Evolutionary conservation across 35 echinoderm and acorn worm species (phyloP), one percentile per base, ranked within the genome.

Genomic region (Diadema setosum): DNA sequence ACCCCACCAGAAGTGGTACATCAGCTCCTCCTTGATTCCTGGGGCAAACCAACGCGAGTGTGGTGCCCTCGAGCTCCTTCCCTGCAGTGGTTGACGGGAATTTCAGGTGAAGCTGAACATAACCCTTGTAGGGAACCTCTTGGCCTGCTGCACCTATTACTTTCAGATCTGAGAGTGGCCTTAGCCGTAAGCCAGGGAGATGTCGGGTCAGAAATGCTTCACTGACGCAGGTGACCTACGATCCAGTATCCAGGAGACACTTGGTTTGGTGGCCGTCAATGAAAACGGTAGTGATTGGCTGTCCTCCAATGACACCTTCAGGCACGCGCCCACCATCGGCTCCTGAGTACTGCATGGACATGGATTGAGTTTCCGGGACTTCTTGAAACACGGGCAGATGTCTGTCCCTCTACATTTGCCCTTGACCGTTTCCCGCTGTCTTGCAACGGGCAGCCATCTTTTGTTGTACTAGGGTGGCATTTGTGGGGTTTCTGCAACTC

Each of bases 171-270:
- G 59, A 75, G 2, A 92, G 27, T 48, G 90, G 90, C 1, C 39
- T 26, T 7, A 92, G 34, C 69, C 59, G 65, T 8, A 46, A 26
- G 46, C 80, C 44, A 32, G 65, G 21, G 7, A 92, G 55, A 42
- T 64, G 29, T 5, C 16, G 21, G 16, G 14, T 15, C 42, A 58
- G 55, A 49, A 81, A 83, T 2, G 0, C 33, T 21, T 56, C 29
- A 3, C 82, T 24, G 16, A 92, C 39, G 37, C 90, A 92, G 16
- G 83, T 86, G 21, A 92, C 90, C 39, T 92, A 83, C 20, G 69
- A 92, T 25, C 90, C 90, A 23, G 83, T 86, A 43, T 92, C 90
- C 30, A 92, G 90, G 20, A 87, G 44, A 18, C 84, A 42, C 16
- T 80, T 15, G 32, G 46, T 37, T 17, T 0, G 32, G 14, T 87